A percentile compares a stretch with the other conserved stretches of the same genome.
phyloP scores from a whole-genome alignment of 2,797 vertebrate genomes.

The Clarias fuscus region DNA sequence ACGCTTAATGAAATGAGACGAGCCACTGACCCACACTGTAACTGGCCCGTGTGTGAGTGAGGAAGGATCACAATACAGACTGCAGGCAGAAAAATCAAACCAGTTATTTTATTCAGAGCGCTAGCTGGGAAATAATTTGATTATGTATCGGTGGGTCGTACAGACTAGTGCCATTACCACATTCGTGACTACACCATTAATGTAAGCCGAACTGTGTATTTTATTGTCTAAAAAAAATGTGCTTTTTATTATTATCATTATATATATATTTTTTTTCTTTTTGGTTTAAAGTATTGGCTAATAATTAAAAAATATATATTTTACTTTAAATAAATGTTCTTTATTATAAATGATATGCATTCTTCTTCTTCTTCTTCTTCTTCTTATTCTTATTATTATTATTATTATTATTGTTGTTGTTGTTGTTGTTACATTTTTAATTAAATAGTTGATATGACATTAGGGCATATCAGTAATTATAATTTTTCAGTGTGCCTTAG shows the following conservation, averaged over 20 bases:
- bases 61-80: slow-evolving; percentile 40
- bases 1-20: slow-evolving; percentile 53
- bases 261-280: too few relatives aligned
- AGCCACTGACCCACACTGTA: slow-evolving; percentile 55
- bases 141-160: neutral
- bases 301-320: neutral
- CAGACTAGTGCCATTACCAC: neutral
- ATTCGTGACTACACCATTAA: neutral
- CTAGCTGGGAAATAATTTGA: neutral
- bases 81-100: slow-evolving; percentile 26
- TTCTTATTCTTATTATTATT: too few relatives aligned
- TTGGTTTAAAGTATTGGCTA: neutral
- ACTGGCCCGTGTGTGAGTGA: slow-evolving; percentile 36
- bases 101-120: neutral
- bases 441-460: neutral
- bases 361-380: too few relatives aligned
- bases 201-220: neutral
- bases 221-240: neutral
- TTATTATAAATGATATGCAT: neutral
- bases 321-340: neutral
- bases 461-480: neutral
- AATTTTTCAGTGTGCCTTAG: neutral
- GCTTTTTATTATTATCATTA: too few relatives aligned
- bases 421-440: too few relatives aligned
- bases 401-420: too few relatives aligned